phyloP scores from a whole-genome alignment of 2,797 vertebrate species.

The Acanthurus leucopareius region DNA sequence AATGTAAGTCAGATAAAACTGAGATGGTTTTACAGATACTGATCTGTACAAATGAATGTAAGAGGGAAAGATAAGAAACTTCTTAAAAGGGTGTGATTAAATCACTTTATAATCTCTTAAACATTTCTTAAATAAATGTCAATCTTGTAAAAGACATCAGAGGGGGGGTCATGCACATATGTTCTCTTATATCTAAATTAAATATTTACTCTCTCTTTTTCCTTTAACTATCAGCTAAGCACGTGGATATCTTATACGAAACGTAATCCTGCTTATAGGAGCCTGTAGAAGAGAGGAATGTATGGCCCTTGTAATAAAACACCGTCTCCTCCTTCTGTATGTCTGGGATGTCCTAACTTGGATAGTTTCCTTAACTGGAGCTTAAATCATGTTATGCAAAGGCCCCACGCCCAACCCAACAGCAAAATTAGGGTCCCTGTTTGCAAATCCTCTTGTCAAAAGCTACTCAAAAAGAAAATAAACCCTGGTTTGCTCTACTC shows the following conservation, averaged over 20 bases:
- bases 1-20: conserved; percentile 22
- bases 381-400: conserved; percentile 53
- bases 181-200: not conserved
- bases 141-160: not conserved
- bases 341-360: conserved; percentile 51
- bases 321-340: conserved; percentile 42
- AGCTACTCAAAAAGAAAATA: conserved; percentile 25
- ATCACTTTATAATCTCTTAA: not conserved
- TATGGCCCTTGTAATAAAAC: conserved; percentile 63
- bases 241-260: conserved; percentile 12
- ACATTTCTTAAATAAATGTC: conserved; percentile 6
- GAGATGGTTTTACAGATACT: not conserved
- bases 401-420: not conserved
- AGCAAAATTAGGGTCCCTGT: conserved; percentile 20
- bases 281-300: conserved; percentile 54
- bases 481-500: conserved; percentile 13
- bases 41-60: conserved; percentile 1
- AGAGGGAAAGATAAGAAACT: conserved; percentile 20
- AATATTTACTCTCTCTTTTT: not conserved
- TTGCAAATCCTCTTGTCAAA: conserved; percentile 34
- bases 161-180: conserved; percentile 1
- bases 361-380: conserved; percentile 45
- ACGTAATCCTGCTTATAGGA: conserved; percentile 21
- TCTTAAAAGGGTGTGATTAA: not conserved
- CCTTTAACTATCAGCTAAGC: conserved; percentile 14